Conservation (phyloP, 2,113 vertebrate species). For the Tympanuchus pallidicinctus region DNA sequence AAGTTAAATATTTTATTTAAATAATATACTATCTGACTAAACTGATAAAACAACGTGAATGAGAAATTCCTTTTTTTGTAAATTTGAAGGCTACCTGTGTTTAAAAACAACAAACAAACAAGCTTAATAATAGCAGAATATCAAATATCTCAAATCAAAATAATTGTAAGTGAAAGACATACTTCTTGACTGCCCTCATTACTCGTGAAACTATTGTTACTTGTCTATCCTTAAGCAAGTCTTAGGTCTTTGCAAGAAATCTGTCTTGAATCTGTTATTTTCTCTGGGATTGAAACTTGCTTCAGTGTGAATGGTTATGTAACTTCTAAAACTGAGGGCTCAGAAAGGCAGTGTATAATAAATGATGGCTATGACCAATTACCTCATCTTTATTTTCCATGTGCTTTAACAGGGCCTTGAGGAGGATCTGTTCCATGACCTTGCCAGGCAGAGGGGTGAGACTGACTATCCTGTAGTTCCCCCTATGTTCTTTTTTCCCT, state of each 20-base stretch:
- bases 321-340: background rate
- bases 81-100: background rate
- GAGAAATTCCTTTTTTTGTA: background rate
- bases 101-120: no score
- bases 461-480: no score
- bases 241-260: background rate
- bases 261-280: background rate
- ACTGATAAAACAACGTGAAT: background rate
- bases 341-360: fast-evolving
- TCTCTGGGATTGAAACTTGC: background rate
- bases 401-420: no score
- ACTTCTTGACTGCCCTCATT: background rate
- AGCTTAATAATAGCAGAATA: background rate
- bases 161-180: background rate
- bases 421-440: no score
- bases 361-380: background rate
- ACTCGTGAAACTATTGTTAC: background rate
- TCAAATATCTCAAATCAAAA: background rate
- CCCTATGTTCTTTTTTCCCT: no score
- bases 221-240: background rate
- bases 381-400: no score
- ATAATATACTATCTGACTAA: background rate
- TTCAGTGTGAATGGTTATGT: background rate
- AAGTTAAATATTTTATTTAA: background rate
- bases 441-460: no score